A percentile compares a stretch with the other conserved stretches of the same genome.
Evolutionary conservation across 1,140 invertebrate species (phyloP).

Genomic region (Archegozetes longisetosus): DNA sequence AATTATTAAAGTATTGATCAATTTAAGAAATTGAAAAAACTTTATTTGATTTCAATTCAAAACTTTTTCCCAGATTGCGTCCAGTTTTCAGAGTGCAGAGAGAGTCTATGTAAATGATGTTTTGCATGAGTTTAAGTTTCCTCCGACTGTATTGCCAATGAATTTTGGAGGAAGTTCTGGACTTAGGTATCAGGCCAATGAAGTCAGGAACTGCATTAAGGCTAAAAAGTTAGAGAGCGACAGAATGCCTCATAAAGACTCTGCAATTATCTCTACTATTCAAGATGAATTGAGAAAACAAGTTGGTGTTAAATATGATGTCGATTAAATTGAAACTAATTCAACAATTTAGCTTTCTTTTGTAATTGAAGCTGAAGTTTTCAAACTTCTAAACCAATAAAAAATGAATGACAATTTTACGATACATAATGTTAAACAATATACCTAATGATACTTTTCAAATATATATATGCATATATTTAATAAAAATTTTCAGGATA

Average conservation of each 20-base stretch:
- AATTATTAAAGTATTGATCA: slow-evolving; percentile 35
- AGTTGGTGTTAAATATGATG: slow-evolving; percentile 44
- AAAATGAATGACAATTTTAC: too few species aligned
- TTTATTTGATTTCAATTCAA: neutral
- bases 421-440: too few species aligned
- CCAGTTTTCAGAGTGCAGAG: slow-evolving; percentile 20
- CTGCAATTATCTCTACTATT: slow-evolving; percentile 41
- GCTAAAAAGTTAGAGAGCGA: slow-evolving; percentile 44
- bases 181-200: slow-evolving; percentile 51
- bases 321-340: too few species aligned
- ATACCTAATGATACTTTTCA: too few species aligned
- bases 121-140: slow-evolving; percentile 34
- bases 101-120: slow-evolving; percentile 24
- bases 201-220: slow-evolving; percentile 47
- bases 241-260: slow-evolving; percentile 40
- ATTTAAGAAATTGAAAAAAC: too few species aligned
- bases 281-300: slow-evolving; percentile 47
- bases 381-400: too few species aligned
- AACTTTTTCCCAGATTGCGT: slow-evolving; percentile 28
- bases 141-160: slow-evolving; percentile 28
- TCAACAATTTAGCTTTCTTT: too few species aligned
- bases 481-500: too few species aligned
- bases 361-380: too few species aligned
- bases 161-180: slow-evolving; percentile 45
- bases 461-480: too few species aligned